Conservation (phyloP, 2,113 vertebrate genomes). For the Harpagus bidentatus region DNA sequence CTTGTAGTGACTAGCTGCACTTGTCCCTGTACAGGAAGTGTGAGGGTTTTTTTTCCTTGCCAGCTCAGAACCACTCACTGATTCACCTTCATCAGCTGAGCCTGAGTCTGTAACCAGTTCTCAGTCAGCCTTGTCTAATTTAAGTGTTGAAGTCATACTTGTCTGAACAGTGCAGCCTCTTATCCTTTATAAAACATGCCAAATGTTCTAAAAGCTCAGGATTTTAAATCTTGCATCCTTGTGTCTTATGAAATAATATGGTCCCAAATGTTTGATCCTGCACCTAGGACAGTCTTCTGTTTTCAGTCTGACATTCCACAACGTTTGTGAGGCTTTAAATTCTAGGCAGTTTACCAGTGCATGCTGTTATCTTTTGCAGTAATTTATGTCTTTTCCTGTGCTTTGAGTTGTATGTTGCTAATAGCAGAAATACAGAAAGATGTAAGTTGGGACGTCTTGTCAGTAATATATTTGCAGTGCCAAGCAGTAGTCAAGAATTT, state of each 20-base stretch:
- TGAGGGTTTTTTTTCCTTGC: slow-evolving; percentile 29
- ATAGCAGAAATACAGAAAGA: background rate
- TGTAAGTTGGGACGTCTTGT: background rate
- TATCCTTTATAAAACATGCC: background rate
- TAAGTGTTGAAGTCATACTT: background rate
- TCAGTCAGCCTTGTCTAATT: slow-evolving; percentile 9
- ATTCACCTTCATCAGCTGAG: slow-evolving; percentile 64
- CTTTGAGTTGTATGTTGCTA: background rate
- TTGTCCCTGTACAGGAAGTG: slow-evolving; percentile 28
- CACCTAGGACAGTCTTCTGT: background rate
- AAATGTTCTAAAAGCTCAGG: background rate
- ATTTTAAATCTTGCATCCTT: background rate
- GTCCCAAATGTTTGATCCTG: slow-evolving; percentile 22
- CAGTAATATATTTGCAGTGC: background rate
- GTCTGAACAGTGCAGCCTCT: background rate
- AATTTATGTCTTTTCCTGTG: slow-evolving; percentile 11
- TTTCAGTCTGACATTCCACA: background rate
- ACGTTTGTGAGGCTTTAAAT: background rate
- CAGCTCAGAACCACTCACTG: slow-evolving; percentile 47
- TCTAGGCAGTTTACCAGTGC: background rate
- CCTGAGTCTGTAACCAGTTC: slow-evolving; percentile 20
- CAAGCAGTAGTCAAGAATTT: slow-evolving; percentile 26
- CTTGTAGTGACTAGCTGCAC: background rate
- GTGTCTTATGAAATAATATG: background rate
- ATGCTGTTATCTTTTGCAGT: background rate